Conservation (phyloP, 2,888 invertebrate species). For the Caenorhabditis sp. region DNA sequence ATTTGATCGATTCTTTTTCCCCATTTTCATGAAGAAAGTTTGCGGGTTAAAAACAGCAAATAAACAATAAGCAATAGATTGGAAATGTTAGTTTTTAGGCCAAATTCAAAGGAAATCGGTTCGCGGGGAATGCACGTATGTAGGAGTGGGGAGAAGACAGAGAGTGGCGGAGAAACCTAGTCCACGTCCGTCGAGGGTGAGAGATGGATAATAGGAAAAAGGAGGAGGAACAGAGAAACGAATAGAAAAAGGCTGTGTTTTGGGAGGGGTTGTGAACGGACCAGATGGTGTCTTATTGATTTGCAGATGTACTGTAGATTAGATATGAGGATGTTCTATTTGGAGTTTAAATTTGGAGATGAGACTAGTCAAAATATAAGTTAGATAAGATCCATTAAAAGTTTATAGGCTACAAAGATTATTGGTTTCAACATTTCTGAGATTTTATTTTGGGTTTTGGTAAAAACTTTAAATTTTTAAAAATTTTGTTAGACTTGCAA, state of each 20-base stretch:
- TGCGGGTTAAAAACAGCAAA: background rate
- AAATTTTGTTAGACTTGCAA: too few species aligned
- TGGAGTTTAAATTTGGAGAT: too few species aligned
- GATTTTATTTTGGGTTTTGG: too few species aligned
- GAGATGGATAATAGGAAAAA: background rate
- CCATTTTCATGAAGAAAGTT: slow-evolving; percentile 28
- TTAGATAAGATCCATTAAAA: too few species aligned
- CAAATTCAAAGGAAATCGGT: slow-evolving; percentile 20
- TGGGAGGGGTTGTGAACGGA: background rate
- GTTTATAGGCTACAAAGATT: too few species aligned
- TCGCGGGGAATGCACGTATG: slow-evolving; percentile 22
- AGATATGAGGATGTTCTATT: too few species aligned
- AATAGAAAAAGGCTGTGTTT: background rate
- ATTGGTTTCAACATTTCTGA: too few species aligned
- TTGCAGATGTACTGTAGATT: too few species aligned
- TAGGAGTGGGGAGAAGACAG: background rate
- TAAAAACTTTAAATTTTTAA: too few species aligned
- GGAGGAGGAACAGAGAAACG: background rate
- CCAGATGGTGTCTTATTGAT: too few species aligned
- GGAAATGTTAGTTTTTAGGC: slow-evolving; percentile 16
- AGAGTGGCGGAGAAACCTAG: slow-evolving; percentile 11
- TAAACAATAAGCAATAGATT: background rate
- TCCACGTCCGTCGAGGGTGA: slow-evolving; percentile 17
- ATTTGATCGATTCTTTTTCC: slow-evolving; percentile 30
- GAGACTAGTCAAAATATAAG: too few species aligned